Evolutionary conservation across 2,888 invertebrate species (phyloP).

Genomic region (Eristalinus aeneus): DNA sequence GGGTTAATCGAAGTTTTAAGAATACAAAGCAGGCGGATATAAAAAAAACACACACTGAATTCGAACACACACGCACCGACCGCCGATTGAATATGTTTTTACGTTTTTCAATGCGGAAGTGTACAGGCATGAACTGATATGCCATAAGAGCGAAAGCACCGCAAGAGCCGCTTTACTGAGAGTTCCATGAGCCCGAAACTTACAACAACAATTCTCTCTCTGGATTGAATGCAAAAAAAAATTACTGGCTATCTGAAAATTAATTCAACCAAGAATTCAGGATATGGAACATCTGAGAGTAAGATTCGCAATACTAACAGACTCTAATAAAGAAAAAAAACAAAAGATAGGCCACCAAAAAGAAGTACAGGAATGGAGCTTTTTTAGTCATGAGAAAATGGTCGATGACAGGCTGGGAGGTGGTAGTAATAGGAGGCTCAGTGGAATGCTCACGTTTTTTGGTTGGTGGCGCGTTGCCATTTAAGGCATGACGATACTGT

Average conservation of each 20-base stretch:
- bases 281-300: conserved; percentile 57
- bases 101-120: conserved; percentile 72
- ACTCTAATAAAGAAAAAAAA: not conserved
- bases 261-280: conserved; percentile 30
- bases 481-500: not conserved
- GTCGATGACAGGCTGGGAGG: conserved; percentile 51
- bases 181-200: conserved; percentile 43
- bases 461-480: conserved; percentile 23
- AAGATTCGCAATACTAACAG: conserved; percentile 33
- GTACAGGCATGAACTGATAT: conserved; percentile 72
- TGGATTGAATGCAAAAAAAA: not conserved
- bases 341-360: conserved; percentile 50
- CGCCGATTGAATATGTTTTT: conserved; percentile 55
- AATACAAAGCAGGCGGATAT: not conserved
- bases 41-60: conserved; percentile 21
- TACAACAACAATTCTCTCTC: conserved; percentile 53
- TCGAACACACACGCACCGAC: conserved; percentile 46
- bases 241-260: not conserved
- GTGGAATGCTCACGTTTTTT: conserved; percentile 5
- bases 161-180: conserved; percentile 59
- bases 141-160: conserved; percentile 69
- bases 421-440: conserved; percentile 39
- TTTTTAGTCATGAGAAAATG: conserved; percentile 41
- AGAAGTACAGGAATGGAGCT: conserved; percentile 47
- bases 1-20: too few species aligned